Conservation (phyloP, 1,140 invertebrate genomes). For the Drosophila lowei region DNA sequence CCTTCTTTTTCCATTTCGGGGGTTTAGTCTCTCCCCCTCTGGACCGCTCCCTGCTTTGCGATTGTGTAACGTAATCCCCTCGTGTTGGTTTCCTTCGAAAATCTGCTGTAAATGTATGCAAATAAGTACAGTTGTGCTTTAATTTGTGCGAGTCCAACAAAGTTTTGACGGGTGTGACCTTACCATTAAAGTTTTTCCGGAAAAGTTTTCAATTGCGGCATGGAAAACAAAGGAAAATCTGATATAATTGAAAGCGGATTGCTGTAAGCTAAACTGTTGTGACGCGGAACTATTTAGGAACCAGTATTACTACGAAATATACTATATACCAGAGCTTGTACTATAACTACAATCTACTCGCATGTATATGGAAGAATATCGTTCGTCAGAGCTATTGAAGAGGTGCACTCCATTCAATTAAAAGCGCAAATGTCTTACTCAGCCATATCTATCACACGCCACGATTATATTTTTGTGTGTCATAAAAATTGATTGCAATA, state of each 20-base stretch:
- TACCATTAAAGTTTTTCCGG: constrained; percentile 40
- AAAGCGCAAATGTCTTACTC: constrained; percentile 10
- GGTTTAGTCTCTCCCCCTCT: constrained; percentile 3
- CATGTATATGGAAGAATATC: background rate
- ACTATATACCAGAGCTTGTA: background rate
- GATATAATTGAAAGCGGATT: too few species aligned
- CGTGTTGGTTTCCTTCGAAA: constrained; percentile 46
- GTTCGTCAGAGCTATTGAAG: background rate
- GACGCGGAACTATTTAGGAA: too few species aligned
- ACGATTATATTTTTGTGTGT: constrained; percentile 22
- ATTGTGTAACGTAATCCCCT: constrained; percentile 65
- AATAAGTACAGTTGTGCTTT: constrained; percentile 65
- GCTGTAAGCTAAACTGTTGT: too few species aligned
- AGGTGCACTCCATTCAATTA: constrained; percentile 5
- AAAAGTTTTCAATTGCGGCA: background rate
- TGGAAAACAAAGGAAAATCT: background rate
- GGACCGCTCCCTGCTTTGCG: constrained; percentile 20
- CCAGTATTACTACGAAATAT: background rate
- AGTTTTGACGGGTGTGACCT: constrained; percentile 38
- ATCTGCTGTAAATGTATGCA: constrained; percentile 69
- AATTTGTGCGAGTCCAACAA: constrained; percentile 45
- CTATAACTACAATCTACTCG: too few species aligned
- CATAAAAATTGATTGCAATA: constrained; percentile 39
- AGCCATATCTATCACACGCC: constrained; percentile 19
- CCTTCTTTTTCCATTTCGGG: constrained; percentile 41